Evolutionary conservation across 2,888 invertebrate species (phyloP), one percentile per base, ranked within the genome.

Genomic region (Spodoptera exigua): DNA sequence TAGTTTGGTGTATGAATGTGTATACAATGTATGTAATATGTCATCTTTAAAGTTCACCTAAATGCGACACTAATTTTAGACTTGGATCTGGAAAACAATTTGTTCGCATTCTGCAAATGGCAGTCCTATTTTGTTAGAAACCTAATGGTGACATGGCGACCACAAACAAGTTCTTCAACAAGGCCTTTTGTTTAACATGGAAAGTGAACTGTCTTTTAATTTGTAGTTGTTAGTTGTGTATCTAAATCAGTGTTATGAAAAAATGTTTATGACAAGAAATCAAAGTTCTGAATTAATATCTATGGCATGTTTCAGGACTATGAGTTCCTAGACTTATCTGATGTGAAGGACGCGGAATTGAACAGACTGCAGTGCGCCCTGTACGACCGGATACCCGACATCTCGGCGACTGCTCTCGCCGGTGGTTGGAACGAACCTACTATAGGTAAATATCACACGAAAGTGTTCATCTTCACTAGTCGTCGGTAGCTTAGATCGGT

Each of bases 241-340:
- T 64, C 60, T 49, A 62, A 27, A 27, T 27, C 54, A 54, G 39
- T 56, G 59, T 57, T 44, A 62, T 58, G 58, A 40, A 70, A 40
- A 70, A 34, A 39, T 49, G 21, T 58, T 63, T 56, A 57, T 67
- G 61, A 65, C 7, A 3, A 56, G 46, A 44, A 59, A 61, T 59
- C 27, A 61, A 56, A 74, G 57, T 74, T 75, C 67, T 65, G 68
- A 65, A 79, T 85, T 84, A 82, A 84, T 65, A 61, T 72, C 10
- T 68, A 83, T 89, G 89, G 78, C 85, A 78, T 93, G 85, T 94
- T 95, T 83, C 92, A 95, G 95, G 95, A 95, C 89, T 95, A 95
- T 94, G 95, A 96, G 93, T 97, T 96, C 95, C 95, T 97, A 92
- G 96, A 97, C 95, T 95, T 96, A 84, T 95, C 95, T 88, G 96